phyloP scores from a whole-genome alignment of 2,888 invertebrate species.

The Chorisops tibialis region DNA sequence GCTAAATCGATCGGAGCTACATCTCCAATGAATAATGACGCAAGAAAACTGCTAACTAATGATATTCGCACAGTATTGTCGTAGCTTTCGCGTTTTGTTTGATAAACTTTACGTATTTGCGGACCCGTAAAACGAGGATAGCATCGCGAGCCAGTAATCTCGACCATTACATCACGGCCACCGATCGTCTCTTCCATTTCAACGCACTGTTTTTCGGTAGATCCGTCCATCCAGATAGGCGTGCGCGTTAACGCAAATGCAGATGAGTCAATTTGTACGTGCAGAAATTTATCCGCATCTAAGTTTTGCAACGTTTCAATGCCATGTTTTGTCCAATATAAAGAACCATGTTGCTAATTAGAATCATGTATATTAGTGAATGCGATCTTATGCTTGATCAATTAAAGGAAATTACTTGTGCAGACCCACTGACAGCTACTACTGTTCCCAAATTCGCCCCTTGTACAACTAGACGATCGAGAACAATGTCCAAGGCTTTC shows the following conservation, averaged over 20 bases:
- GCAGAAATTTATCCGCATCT: slow-evolving; percentile 71
- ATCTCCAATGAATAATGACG: slow-evolving; percentile 80
- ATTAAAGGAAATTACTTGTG: slow-evolving; percentile 65
- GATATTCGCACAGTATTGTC: slow-evolving; percentile 82
- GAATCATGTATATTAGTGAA: too few species aligned
- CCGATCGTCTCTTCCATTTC: slow-evolving; percentile 79
- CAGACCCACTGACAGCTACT: slow-evolving; percentile 84
- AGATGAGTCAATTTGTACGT: slow-evolving; percentile 73
- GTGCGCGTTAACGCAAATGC: slow-evolving; percentile 76
- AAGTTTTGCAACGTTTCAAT: slow-evolving; percentile 62
- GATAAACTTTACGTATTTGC: slow-evolving; percentile 86
- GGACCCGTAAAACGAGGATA: slow-evolving; percentile 75
- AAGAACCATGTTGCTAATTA: slow-evolving; percentile 91
- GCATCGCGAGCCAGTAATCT: slow-evolving; percentile 50
- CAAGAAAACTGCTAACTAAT: slow-evolving; percentile 88
- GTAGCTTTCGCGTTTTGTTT: slow-evolving; percentile 67
- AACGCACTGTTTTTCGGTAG: slow-evolving; percentile 48
- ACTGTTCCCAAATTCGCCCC: slow-evolving; percentile 82
- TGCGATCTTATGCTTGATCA: too few species aligned
- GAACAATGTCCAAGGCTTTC: slow-evolving; percentile 86
- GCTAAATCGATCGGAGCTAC: slow-evolving; percentile 88
- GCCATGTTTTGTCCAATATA: slow-evolving; percentile 87
- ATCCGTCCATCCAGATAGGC: slow-evolving; percentile 95
- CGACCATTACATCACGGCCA: slow-evolving; percentile 52
- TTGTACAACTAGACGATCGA: slow-evolving; percentile 76